Conservation (phyloP, 2,888 invertebrate genomes). For the Bellardia bayeri region DNA sequence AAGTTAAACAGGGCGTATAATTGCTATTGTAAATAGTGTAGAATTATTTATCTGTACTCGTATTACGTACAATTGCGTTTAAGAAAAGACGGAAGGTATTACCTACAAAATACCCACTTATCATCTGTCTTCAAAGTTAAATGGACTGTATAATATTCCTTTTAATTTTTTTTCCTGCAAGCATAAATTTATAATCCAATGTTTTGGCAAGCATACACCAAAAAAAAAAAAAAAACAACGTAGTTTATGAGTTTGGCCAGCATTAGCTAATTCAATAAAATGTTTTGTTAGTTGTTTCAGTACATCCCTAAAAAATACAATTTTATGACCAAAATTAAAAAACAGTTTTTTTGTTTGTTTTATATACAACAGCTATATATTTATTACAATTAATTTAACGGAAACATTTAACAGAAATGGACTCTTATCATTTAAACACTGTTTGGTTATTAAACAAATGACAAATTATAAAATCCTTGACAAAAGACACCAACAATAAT, state of each 20-base stretch:
- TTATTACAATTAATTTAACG: constrained; percentile 32
- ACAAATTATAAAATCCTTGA: constrained; percentile 43
- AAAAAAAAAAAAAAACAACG: not conserved
- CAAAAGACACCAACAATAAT: constrained; percentile 1
- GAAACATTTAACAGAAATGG: constrained; percentile 33
- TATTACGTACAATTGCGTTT: not conserved
- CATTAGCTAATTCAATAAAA: not conserved
- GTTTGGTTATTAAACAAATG: constrained; percentile 16
- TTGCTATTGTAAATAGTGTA: constrained; percentile 41
- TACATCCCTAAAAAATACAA: not conserved
- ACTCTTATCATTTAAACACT: constrained; percentile 12
- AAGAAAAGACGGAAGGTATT: not conserved
- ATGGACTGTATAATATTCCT: constrained; percentile 38
- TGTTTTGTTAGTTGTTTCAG: not conserved
- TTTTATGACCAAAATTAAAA: not conserved
- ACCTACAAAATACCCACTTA: constrained; percentile 30
- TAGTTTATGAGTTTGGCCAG: constrained; percentile 19
- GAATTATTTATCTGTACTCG: constrained; percentile 26
- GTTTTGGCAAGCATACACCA: constrained; percentile 32
- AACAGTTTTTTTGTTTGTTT: not conserved
- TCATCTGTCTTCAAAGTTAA: constrained; percentile 35
- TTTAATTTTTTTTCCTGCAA: not conserved
- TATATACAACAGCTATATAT: not conserved
- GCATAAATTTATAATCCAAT: not conserved
- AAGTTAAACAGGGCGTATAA: constrained; percentile 53